phyloP scores from a whole-genome alignment of 1,140 invertebrate species.

The Lepidotrigona ventralis region DNA sequence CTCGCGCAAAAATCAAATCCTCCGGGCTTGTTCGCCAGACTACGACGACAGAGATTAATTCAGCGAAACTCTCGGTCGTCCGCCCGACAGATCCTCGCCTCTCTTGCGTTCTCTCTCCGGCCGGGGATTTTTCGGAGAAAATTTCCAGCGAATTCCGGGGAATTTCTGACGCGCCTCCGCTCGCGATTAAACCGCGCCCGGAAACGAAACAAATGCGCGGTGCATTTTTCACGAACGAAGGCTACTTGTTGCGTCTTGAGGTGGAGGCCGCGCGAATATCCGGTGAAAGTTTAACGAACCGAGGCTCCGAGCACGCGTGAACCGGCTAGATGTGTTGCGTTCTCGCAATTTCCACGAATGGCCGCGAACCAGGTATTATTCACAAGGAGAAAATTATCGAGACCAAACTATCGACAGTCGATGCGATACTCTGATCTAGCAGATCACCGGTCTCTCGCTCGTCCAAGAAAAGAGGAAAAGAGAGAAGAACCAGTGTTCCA shows the following conservation, averaged over 20 bases:
- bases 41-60: slow-evolving; percentile 14
- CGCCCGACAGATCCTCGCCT: background rate
- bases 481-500: background rate
- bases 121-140: background rate
- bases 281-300: slow-evolving; percentile 7
- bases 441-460: background rate
- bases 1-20: slow-evolving; percentile 5
- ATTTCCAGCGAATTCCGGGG: too few species aligned
- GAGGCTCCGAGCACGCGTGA: background rate
- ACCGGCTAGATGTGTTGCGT: too few species aligned
- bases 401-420: background rate
- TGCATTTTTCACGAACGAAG: slow-evolving; percentile 14
- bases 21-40: slow-evolving; percentile 31
- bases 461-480: background rate
- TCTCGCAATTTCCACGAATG: background rate
- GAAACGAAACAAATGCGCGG: background rate
- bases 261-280: background rate
- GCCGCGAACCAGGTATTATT: background rate
- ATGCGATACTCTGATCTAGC: background rate
- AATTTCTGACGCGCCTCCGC: background rate
- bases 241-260: slow-evolving; percentile 29
- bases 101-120: background rate
- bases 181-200: background rate
- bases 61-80: slow-evolving; percentile 36
- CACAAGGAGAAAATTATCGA: too few species aligned